phyloP scores from a whole-genome alignment of 2,888 invertebrate species.

The Malachius bipustulatus region DNA sequence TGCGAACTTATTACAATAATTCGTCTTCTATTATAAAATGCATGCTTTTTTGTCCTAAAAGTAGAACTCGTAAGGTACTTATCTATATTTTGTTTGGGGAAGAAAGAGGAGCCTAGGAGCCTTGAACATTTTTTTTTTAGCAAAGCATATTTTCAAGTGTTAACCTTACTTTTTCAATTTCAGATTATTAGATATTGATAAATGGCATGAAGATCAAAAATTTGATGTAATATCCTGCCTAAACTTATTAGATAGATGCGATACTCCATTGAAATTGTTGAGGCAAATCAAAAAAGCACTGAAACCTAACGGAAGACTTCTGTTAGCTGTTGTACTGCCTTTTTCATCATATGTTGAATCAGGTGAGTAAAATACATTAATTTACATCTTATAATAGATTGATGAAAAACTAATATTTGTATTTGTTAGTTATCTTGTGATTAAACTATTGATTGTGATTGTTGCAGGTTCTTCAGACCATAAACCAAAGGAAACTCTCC shows the following conservation, averaged over 20 bases:
- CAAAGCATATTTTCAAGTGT: conserved; percentile 5
- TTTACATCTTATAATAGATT: conserved; percentile 3
- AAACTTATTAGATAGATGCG: conserved; percentile 90
- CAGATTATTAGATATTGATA: conserved; percentile 60
- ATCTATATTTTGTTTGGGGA: no score
- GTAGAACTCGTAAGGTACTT: no score
- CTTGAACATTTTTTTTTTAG: conserved; percentile 8
- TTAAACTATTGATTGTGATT: neutral
- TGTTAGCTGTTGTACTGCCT: conserved; percentile 89
- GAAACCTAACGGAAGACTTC: conserved; percentile 57
- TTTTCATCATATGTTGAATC: conserved; percentile 90
- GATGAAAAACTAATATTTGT: conserved; percentile 3
- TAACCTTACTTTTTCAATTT: conserved; percentile 23
- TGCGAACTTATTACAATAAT: no score
- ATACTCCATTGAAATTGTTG: conserved; percentile 68
- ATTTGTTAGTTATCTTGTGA: neutral
- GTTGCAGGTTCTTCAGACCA: conserved; percentile 51
- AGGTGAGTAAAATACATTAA: conserved; percentile 39
- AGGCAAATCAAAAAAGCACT: conserved; percentile 60
- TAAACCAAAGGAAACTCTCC: conserved; percentile 56
- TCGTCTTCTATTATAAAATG: no score
- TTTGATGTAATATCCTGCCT: conserved; percentile 80
- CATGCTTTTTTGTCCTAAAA: no score
- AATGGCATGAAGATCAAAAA: conserved; percentile 46
- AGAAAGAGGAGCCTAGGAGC: conserved; percentile 11